Conservation (phyloP, 2,888 invertebrate genomes). For the Chymomyza procnemis region DNA sequence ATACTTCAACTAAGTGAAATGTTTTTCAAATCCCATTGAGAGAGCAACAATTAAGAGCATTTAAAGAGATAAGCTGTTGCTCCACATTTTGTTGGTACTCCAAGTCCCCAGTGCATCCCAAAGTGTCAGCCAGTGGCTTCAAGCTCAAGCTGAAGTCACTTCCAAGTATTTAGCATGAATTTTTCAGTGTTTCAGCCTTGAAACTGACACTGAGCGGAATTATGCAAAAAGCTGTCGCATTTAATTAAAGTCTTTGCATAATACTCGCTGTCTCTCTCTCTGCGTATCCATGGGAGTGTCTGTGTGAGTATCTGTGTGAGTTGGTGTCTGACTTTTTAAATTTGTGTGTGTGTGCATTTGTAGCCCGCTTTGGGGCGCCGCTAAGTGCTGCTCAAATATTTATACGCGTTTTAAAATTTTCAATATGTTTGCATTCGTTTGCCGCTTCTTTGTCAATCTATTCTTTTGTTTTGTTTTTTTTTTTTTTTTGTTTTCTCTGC, state of each 20-base stretch:
- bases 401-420: constrained; percentile 28
- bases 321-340: not conserved
- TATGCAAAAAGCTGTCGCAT: constrained; percentile 16
- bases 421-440: constrained; percentile 24
- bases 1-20: not conserved
- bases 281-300: constrained; percentile 7
- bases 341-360: not conserved
- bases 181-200: not conserved
- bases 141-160: not conserved
- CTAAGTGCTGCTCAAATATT: not conserved
- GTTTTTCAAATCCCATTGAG: not conserved
- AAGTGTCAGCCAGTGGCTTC: no score
- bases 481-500: not conserved
- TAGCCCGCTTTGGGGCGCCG: not conserved
- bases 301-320: not conserved
- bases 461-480: not conserved
- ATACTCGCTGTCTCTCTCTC: constrained; percentile 18
- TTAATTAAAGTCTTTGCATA: constrained; percentile 31
- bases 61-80: not conserved
- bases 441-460: constrained; percentile 13
- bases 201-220: constrained; percentile 1
- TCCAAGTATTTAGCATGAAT: not conserved
- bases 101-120: no score
- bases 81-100: not conserved
- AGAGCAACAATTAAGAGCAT: not conserved